A percentile compares a stretch with the other conserved stretches of the same genome.
These are phyloP conservation scores for Potamilus streckersoni DNA, from an alignment of 1,140 invertebrate species.

Conservation along the genomic window DNA sequence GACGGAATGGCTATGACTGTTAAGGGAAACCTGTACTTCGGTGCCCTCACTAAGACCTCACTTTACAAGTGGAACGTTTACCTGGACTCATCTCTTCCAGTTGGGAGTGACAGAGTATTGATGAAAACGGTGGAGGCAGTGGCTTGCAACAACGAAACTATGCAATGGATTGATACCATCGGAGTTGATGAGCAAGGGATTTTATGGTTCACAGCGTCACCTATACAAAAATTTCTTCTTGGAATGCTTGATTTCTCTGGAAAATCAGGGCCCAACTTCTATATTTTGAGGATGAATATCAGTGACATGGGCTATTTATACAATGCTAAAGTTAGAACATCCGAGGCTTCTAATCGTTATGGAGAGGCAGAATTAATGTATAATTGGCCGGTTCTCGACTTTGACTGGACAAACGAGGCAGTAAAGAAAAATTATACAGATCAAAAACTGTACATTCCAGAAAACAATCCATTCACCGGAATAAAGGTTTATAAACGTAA, in stretches of 20 bases:
- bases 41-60: conserved; percentile 8
- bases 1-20: conserved; percentile 27
- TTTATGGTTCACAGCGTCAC: conserved; percentile 24
- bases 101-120: background rate
- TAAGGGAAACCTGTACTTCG: conserved; percentile 23
- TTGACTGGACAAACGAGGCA: conserved; percentile 25
- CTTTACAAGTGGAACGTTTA: conserved; percentile 17
- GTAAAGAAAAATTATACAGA: conserved; percentile 2
- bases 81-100: background rate
- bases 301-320: too few relatives aligned
- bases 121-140: conserved; percentile 5
- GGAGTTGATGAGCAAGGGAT: conserved; percentile 23
- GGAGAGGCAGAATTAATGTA: conserved; percentile 11
- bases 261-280: too few relatives aligned
- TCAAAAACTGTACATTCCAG: conserved; percentile 10
- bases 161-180: conserved; percentile 32
- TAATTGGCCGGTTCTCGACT: conserved; percentile 22
- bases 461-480: conserved; percentile 30
- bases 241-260: too few relatives aligned
- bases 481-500: conserved; percentile 31
- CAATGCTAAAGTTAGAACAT: too few relatives aligned
- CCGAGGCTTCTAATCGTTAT: too few relatives aligned
- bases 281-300: too few relatives aligned
- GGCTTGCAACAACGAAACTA: conserved; percentile 6
- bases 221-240: too few relatives aligned